Percentiles rank a stretch among this genome's conserved stretches.
These are phyloP conservation scores for Netelia inedita DNA, from an alignment of 2,888 invertebrate genomes.

Conservation along the genomic window DNA sequence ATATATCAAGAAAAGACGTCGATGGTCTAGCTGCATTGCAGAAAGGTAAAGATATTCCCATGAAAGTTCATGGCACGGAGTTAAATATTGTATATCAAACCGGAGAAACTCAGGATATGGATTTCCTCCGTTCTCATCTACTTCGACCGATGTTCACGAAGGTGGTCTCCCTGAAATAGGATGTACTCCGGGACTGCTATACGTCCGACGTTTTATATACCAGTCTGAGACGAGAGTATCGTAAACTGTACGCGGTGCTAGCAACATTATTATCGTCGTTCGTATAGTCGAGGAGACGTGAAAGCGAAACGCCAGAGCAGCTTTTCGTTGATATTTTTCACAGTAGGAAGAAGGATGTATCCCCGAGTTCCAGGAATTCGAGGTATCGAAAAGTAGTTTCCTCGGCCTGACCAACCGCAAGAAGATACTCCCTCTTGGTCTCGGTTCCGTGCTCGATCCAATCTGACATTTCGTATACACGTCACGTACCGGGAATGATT, in stretches of 20 bases:
- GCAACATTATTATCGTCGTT: not conserved
- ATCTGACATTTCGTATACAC: too few relatives aligned
- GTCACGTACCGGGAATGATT: too few relatives aligned
- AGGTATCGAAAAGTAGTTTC: too few relatives aligned
- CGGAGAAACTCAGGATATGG: conserved; percentile 54
- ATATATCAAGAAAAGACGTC: not conserved
- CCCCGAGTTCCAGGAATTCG: conserved; percentile 20
- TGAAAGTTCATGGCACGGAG: conserved; percentile 1
- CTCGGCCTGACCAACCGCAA: too few relatives aligned
- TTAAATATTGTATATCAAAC: conserved; percentile 51
- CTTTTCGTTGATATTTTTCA: not conserved
- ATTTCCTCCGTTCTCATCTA: conserved; percentile 56
- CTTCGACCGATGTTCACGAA: conserved; percentile 16
- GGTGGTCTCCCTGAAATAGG: conserved; percentile 42
- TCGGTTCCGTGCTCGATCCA: too few relatives aligned
- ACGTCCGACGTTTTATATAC: not conserved
- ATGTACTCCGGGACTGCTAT: conserved; percentile 6
- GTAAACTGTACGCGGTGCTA: too few relatives aligned
- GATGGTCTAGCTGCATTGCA: not conserved
- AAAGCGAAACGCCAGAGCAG: not conserved
- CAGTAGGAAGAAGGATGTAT: conserved; percentile 1
- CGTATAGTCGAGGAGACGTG: not conserved
- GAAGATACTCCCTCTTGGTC: too few relatives aligned
- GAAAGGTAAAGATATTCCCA: not conserved
- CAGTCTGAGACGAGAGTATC: not conserved